Conservation (phyloP, 2,113 vertebrate genomes). For the Mastomys coucha region DNA sequence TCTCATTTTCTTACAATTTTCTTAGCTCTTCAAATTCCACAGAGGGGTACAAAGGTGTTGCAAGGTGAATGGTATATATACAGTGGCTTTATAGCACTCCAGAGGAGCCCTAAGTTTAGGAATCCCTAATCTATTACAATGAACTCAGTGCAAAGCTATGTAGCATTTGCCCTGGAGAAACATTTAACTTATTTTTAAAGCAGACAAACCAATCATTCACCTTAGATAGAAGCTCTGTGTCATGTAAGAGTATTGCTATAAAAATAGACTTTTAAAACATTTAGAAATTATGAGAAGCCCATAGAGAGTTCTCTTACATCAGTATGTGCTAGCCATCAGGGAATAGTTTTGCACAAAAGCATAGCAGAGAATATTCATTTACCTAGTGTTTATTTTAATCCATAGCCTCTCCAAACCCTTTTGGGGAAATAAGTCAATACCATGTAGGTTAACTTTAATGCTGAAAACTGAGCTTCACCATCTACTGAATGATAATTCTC, state of each 20-base stretch:
- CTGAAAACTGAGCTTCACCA: conserved; percentile 52
- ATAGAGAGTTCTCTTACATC: conserved; percentile 32
- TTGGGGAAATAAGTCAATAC: conserved; percentile 23
- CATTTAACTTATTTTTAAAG: conserved; percentile 15
- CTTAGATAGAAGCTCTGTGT: background rate
- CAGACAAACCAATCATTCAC: background rate
- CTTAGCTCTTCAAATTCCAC: background rate
- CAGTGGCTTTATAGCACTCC: background rate
- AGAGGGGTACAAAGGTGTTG: background rate
- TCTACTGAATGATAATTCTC: conserved; percentile 28
- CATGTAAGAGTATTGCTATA: conserved; percentile 14
- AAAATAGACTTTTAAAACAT: conserved; percentile 32
- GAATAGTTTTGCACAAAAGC: conserved; percentile 33
- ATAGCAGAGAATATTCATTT: conserved; percentile 22
- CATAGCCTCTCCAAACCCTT: conserved; percentile 32
- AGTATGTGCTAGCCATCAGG: background rate
- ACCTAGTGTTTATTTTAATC: conserved; percentile 44
- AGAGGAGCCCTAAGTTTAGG: background rate
- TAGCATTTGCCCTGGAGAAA: conserved; percentile 2
- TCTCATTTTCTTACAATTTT: background rate
- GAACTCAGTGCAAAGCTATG: conserved; percentile 12
- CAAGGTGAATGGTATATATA: background rate
- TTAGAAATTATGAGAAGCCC: conserved; percentile 22
- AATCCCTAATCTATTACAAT: conserved; percentile 36
- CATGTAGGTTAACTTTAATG: conserved; percentile 29